These are phyloP conservation scores for Ranitomeya variabilis DNA, from an alignment of 2,113 vertebrate genomes.

Conservation along the genomic window DNA sequence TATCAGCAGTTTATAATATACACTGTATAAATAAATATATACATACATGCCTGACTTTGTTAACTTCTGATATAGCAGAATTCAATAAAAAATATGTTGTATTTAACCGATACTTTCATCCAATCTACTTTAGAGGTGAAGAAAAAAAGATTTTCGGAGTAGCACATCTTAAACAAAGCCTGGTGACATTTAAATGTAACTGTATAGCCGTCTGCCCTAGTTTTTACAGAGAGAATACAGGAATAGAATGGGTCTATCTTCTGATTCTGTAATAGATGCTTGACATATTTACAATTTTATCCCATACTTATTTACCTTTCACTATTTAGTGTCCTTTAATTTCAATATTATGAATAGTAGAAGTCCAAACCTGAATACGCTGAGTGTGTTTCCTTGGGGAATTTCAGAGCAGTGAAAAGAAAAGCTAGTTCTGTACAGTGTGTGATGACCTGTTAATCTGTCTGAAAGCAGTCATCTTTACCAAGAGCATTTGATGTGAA, in stretches of 20 bases:
- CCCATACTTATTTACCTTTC: conserved; percentile 3
- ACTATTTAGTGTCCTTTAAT: conserved; percentile 48
- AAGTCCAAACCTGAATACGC: conserved; percentile 53
- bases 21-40: background rate
- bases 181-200: conserved; percentile 29
- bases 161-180: background rate
- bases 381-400: conserved; percentile 55
- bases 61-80: background rate
- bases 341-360: conserved; percentile 54
- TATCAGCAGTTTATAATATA: background rate
- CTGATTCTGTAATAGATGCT: background rate
- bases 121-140: background rate
- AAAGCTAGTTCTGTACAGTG: conserved; percentile 57
- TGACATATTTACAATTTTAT: background rate
- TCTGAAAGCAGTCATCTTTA: conserved; percentile 59
- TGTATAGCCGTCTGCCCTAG: background rate
- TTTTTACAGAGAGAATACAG: background rate
- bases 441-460: conserved; percentile 59
- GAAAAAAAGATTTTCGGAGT: background rate
- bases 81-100: background rate
- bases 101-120: background rate
- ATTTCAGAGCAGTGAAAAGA: conserved; percentile 53
- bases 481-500: conserved; percentile 59
- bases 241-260: background rate
- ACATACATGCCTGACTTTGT: background rate